These are phyloP conservation scores for Anthonomus grandis DNA, from an alignment of 1,140 invertebrate species.

Conservation along the genomic window DNA sequence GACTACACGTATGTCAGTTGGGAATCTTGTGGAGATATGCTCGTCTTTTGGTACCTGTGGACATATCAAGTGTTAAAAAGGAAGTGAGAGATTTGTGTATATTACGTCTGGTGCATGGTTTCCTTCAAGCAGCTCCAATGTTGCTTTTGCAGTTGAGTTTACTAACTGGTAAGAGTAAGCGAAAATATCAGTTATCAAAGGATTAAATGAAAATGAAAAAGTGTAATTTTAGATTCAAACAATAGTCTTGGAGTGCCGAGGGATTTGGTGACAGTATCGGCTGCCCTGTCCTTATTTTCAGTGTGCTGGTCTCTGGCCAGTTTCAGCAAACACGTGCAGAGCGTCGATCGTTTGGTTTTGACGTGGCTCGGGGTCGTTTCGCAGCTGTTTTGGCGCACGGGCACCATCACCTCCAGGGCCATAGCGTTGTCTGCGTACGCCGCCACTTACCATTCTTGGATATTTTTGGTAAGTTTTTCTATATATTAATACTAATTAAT, in stretches of 20 bases:
- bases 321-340: slow-evolving; percentile 83
- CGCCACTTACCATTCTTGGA: slow-evolving; percentile 77
- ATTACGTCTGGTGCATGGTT: slow-evolving; percentile 79
- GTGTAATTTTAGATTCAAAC: slow-evolving; percentile 10
- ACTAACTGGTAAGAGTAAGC: slow-evolving; percentile 53
- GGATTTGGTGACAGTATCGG: slow-evolving; percentile 79
- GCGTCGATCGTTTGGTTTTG: slow-evolving; percentile 78
- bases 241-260: slow-evolving; percentile 56
- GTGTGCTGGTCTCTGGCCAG: slow-evolving; percentile 88
- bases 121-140: slow-evolving; percentile 84
- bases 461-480: slow-evolving; percentile 62
- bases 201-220: background rate
- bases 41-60: slow-evolving; percentile 81
- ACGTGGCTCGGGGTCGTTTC: slow-evolving; percentile 88
- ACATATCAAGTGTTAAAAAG: slow-evolving; percentile 76
- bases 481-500: too few relatives aligned
- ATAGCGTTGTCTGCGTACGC: slow-evolving; percentile 82
- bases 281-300: slow-evolving; percentile 75
- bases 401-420: slow-evolving; percentile 80
- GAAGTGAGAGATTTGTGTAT: slow-evolving; percentile 73
- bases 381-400: slow-evolving; percentile 77
- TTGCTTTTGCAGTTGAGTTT: slow-evolving; percentile 79
- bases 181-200: too few relatives aligned
- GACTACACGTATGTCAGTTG: slow-evolving; percentile 72
- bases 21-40: slow-evolving; percentile 89